Evolutionary conservation across 2,797 vertebrate species (phyloP).

Genomic region (Prunella strophiata): DNA sequence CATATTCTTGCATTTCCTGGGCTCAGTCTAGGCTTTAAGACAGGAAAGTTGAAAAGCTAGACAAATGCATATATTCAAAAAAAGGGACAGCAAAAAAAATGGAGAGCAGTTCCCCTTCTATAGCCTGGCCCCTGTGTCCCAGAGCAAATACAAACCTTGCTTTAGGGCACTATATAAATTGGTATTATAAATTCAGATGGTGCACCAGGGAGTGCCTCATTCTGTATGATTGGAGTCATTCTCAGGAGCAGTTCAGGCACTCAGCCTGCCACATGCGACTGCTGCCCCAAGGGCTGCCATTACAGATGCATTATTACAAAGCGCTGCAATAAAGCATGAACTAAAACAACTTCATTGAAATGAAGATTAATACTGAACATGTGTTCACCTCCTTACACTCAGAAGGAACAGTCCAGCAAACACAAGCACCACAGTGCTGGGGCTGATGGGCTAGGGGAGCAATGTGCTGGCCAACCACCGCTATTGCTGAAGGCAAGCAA

Average conservation of each 20-base stretch:
- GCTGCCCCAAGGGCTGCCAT: constrained; percentile 80
- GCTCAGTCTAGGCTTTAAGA: neutral
- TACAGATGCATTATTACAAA: constrained; percentile 84
- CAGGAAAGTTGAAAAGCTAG: constrained; percentile 31
- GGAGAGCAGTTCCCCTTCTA: constrained; percentile 30
- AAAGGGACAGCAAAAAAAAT: constrained; percentile 44
- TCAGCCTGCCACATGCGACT: constrained; percentile 79
- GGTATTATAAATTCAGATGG: constrained; percentile 84
- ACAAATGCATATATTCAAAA: constrained; percentile 14
- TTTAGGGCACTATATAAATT: constrained; percentile 80
- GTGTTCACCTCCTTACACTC: constrained; percentile 70
- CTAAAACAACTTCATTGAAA: constrained; percentile 84
- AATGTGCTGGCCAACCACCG: neutral
- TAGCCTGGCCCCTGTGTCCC: constrained; percentile 53
- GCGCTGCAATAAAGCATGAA: constrained; percentile 79
- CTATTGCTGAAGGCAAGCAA: constrained; percentile 55
- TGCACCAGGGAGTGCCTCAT: constrained; percentile 81
- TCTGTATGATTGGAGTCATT: constrained; percentile 80
- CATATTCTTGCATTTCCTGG: neutral
- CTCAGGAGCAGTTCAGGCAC: constrained; percentile 79
- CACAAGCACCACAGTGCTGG: constrained; percentile 10
- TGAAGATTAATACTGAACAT: constrained; percentile 82
- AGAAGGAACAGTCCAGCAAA: constrained; percentile 53
- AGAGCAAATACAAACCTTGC: constrained; percentile 79
- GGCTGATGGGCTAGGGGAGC: constrained; percentile 17